These are phyloP conservation scores for Manis javanica DNA, from an alignment of 2,797 vertebrate species.

Conservation along the genomic window DNA sequence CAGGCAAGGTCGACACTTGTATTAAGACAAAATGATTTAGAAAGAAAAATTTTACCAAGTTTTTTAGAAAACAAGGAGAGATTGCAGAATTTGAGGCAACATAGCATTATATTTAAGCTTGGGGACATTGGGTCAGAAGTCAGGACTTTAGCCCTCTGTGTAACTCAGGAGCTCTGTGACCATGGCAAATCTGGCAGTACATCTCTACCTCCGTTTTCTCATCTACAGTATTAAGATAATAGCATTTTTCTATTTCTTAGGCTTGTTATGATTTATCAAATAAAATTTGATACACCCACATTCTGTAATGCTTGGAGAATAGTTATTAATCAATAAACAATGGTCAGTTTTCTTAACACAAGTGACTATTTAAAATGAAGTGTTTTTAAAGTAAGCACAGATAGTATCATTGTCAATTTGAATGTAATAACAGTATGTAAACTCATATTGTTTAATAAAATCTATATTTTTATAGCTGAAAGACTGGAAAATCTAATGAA, in stretches of 20 bases:
- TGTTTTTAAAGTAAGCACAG: not conserved
- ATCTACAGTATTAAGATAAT: not conserved
- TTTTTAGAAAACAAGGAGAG: not conserved
- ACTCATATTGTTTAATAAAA: not conserved
- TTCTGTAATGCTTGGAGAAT: not conserved
- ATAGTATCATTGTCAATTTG: not conserved
- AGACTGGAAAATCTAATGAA: not conserved
- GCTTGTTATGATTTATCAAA: not conserved
- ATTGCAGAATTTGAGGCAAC: not conserved
- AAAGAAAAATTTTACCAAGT: not conserved
- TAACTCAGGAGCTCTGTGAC: not conserved
- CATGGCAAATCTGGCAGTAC: rapidly evolving
- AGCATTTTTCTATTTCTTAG: not conserved
- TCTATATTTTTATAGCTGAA: not conserved
- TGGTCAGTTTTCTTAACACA: not conserved
- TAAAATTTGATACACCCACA: not conserved
- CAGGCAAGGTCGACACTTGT: not conserved
- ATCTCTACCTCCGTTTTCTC: not conserved
- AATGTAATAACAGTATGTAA: not conserved
- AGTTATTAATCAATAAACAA: not conserved
- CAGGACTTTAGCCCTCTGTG: rapidly evolving
- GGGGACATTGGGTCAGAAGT: not conserved
- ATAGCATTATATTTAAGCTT: not conserved
- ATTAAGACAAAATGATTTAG: not conserved
- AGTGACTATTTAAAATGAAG: not conserved